Base-by-base conservation (phyloP, 2,113 vertebrate species). In the Sclerurus mexicanus region DNA sequence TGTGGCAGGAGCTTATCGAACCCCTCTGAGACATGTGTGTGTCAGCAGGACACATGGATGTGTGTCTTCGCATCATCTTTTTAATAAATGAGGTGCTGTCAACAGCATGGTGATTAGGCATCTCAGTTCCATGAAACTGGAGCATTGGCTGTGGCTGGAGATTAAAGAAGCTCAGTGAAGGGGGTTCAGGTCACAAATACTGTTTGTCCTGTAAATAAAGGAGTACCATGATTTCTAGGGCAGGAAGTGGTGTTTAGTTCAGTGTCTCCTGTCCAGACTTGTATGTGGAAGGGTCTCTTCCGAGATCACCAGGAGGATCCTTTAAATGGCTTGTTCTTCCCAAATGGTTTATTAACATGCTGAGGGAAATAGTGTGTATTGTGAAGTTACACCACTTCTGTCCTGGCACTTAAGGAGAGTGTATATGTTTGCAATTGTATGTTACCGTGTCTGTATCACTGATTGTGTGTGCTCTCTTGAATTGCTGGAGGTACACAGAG, bases 21-120 rank as follows among this genome's bases (percentile, higher is more conserved):
- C 86, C 35, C 6, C 44, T 62, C 0, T 0, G 3, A 79, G 69
- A 44, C 66, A 16, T 12, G 59, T 0, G 0, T 39, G 59, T 74
- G 63, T 81, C 62, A 44, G 58, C 22, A 59, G 83, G 66, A 46
- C 12, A 9, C 78, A 19, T 0, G 20, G 55, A 52, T 15, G 4
- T 69, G 62, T 27, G 14, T 39, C 52, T 75, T 16, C 3, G 1
- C 64, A 49, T 69, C 80, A 42, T 35, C 33, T n/a, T 72, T 40
- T 25, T 62, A 30, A 39, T 82, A n/a, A 85, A 64, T 37, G 58
- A 84, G 35, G 33, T 77, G 55, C 58, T 93, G 71, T 64, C 69
- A 58, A 23, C 76, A 87, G 15, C 82, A 28, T 77, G 39, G 40
- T 53, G 64, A 46, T n/a, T 44, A 64, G 58, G 47, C 46, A 13